These are phyloP conservation scores for Rhinatrema bivittatum DNA, from an alignment of 2,797 vertebrate genomes.

Conservation along the genomic window DNA sequence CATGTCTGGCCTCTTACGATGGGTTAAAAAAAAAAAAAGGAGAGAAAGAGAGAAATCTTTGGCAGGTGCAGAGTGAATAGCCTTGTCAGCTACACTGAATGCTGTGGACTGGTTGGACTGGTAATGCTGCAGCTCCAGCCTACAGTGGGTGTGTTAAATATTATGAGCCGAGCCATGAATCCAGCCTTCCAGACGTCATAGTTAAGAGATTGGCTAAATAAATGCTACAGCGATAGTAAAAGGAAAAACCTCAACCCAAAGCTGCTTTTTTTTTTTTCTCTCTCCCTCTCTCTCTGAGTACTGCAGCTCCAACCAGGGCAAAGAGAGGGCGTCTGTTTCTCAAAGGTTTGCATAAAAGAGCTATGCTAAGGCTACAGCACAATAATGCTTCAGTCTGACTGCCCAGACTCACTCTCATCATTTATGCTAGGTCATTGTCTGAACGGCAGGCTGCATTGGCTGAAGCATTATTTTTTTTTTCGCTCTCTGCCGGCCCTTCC, in stretches of 20 bases:
- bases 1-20: too few relatives aligned
- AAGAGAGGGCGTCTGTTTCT: constrained; percentile 71
- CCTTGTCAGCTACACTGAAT: constrained; percentile 35
- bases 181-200: constrained; percentile 84
- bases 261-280: constrained; percentile 9
- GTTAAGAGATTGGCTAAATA: constrained; percentile 79
- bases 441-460: not conserved
- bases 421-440: constrained; percentile 7
- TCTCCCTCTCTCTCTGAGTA: constrained; percentile 19
- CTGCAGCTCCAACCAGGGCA: constrained; percentile 67
- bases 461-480: not conserved
- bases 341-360: constrained; percentile 14
- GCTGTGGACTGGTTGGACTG: constrained; percentile 38
- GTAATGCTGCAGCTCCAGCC: constrained; percentile 43
- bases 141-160: constrained; percentile 82
- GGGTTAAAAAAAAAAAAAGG: not conserved
- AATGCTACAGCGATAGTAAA: constrained; percentile 62
- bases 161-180: constrained; percentile 68
- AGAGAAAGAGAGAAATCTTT: constrained; percentile 22
- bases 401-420: not conserved
- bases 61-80: constrained; percentile 61
- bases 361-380: not conserved
- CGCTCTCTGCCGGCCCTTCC: too few relatives aligned
- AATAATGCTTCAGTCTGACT: not conserved
- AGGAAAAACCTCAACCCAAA: constrained; percentile 58